Evolutionary conservation across 2,113 vertebrate species (phyloP).

Genomic region (Petroica traversi): DNA sequence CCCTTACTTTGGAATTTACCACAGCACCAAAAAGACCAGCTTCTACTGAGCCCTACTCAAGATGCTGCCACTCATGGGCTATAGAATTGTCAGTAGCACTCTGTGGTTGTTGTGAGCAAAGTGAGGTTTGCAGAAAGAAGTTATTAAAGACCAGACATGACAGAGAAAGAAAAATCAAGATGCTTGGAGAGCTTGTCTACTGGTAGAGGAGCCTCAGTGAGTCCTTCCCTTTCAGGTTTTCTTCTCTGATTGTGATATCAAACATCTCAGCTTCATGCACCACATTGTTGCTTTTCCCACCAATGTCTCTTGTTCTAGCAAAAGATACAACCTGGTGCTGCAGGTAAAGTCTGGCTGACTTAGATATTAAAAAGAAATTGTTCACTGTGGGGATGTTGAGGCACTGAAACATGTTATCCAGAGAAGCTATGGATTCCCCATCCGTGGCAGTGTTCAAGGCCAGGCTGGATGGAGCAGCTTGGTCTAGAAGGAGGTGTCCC

Average conservation of each 20-base stretch:
- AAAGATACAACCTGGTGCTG: background rate
- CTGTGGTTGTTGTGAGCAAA: background rate
- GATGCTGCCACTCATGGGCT: background rate
- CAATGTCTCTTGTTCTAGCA: background rate
- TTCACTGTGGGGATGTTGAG: background rate
- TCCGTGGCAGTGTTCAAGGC: background rate
- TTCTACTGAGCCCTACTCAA: background rate
- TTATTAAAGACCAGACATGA: background rate
- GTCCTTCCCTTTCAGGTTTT: background rate
- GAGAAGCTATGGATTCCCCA: background rate
- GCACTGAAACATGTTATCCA: background rate
- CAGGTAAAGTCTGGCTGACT: background rate
- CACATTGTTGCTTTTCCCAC: fast-evolving
- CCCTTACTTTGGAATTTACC: background rate
- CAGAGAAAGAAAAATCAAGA: background rate
- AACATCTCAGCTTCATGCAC: background rate
- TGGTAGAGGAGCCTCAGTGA: background rate
- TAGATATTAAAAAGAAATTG: background rate
- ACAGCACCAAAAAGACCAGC: background rate
- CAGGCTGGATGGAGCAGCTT: background rate
- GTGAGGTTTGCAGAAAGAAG: background rate
- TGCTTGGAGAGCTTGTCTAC: background rate
- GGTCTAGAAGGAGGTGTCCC: background rate
- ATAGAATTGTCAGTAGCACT: background rate
- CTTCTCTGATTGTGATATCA: background rate